phyloP scores from a whole-genome alignment of 2,888 invertebrate species.

The Cephus nigrinus region DNA sequence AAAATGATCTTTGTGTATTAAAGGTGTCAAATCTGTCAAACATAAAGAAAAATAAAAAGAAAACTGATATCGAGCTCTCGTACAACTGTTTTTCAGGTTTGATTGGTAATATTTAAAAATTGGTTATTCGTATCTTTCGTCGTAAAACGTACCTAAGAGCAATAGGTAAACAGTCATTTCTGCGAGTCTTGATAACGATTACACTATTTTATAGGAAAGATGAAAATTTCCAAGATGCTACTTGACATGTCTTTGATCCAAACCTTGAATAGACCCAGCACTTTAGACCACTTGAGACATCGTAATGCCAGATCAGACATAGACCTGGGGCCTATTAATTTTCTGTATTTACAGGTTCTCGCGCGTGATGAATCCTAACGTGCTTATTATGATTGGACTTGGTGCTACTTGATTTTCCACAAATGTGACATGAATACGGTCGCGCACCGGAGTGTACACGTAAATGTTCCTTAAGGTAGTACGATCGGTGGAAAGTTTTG shows the following conservation, averaged over 20 bases:
- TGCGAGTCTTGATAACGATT: not conserved
- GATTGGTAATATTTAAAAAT: not conserved
- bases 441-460: constrained; percentile 85
- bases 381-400: constrained; percentile 94
- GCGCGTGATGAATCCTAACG: constrained; percentile 88
- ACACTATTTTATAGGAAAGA: not conserved
- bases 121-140: not conserved
- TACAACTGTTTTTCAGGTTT: not conserved
- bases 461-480: constrained; percentile 89
- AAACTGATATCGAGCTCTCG: not conserved
- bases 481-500: constrained; percentile 87
- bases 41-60: not conserved
- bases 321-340: constrained; percentile 68
- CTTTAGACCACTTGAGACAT: constrained; percentile 11
- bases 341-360: constrained; percentile 88
- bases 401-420: constrained; percentile 89
- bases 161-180: not conserved
- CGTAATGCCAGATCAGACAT: not conserved
- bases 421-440: constrained; percentile 87
- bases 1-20: not conserved
- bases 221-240: not conserved
- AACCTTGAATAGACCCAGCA: constrained; percentile 22
- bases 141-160: not conserved
- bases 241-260: constrained; percentile 11
- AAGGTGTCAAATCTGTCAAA: no score